Evolutionary conservation across 2,797 vertebrate genomes (phyloP), one percentile per base, ranked within the genome.

Genomic region (Sarcophilus harrisii): DNA sequence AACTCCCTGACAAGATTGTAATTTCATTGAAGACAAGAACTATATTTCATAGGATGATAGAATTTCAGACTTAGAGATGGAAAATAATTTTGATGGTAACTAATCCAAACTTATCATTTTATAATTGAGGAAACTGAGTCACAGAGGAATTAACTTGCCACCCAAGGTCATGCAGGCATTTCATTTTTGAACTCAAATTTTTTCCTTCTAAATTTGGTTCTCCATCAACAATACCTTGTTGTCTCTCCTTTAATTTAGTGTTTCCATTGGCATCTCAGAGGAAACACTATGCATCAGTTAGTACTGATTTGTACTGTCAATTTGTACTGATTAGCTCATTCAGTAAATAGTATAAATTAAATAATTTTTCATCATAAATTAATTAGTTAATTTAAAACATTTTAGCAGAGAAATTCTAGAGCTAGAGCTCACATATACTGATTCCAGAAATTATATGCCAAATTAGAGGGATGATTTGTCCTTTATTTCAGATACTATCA

Each of bases 141-240:
- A 55, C 0, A 94, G 52, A n/a, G 94, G 93, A 38, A 66, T 52
- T 54, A 92, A 90, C 27, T 57, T 49, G 13, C 90, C 95, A 55
- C 57, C 29, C 57, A 91, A 54, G 38, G 57, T 58, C 90, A 93
- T 93, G 95, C 18, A 93, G 91, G 57, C 10, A 62, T 28, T 45
- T 58, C 91, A 6, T 11, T 54, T 94, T 38, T 94, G 90, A 97
- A 92, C 8, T 1, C 29, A 32, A 2, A 10, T 59, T 54, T 10
- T 38, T 92, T 81, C 57, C 89, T 81, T 94, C 18, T 58, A 58
- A 93, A 1, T 93, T 92, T 94, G 58, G 18, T 90, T 66, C 95
- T 54, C 87, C 54, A 95, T 10, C 4, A 45, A 93, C 5, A 90
- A 3, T 28, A 29, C 14, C 90, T 2, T 73, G 27, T 38, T 32